A percentile compares a stretch with the other conserved stretches of the same genome.
Conservation (phyloP, 2,797 vertebrate genomes). For the Emys orbicularis region DNA sequence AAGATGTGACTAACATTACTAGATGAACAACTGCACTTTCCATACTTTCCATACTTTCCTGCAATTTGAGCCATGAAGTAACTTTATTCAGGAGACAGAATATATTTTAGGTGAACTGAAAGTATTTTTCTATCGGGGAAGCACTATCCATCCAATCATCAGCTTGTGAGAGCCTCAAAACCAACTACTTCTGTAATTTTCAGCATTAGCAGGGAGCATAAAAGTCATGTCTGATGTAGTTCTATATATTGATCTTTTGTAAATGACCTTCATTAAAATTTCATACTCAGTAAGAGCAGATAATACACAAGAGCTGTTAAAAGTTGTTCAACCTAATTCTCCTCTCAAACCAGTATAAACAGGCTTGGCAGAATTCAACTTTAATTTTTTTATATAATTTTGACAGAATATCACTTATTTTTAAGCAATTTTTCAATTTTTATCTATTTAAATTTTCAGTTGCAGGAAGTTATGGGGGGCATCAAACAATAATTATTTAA, state of each 20-base stretch:
- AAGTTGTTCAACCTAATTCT: slow-evolving; percentile 30
- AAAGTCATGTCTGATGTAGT: slow-evolving; percentile 35
- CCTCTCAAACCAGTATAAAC: background rate
- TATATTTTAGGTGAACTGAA: slow-evolving; percentile 57
- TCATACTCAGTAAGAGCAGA: slow-evolving; percentile 64
- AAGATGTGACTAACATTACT: background rate
- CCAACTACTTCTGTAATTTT: slow-evolving; percentile 43
- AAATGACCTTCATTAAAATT: slow-evolving; percentile 63
- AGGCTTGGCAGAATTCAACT: background rate
- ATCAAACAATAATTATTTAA: background rate
- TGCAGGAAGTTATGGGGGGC: background rate
- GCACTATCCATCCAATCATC: background rate
- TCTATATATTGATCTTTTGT: slow-evolving; percentile 66
- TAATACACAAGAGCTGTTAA: slow-evolving; percentile 51
- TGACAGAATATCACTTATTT: background rate
- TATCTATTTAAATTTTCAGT: background rate
- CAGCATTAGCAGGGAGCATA: background rate
- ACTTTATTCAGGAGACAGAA: slow-evolving; percentile 36
- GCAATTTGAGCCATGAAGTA: slow-evolving; percentile 10
- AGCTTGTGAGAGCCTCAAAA: slow-evolving; percentile 24
- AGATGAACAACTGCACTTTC: slow-evolving; percentile 16
- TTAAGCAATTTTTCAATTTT: background rate
- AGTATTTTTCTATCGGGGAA: slow-evolving; percentile 41
- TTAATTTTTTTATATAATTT: background rate
- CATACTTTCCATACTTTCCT: fast-evolving